A percentile compares a stretch with the other conserved stretches of the same genome.
Conservation (phyloP, 2,113 vertebrate genomes). For the Crotalus tigris region DNA sequence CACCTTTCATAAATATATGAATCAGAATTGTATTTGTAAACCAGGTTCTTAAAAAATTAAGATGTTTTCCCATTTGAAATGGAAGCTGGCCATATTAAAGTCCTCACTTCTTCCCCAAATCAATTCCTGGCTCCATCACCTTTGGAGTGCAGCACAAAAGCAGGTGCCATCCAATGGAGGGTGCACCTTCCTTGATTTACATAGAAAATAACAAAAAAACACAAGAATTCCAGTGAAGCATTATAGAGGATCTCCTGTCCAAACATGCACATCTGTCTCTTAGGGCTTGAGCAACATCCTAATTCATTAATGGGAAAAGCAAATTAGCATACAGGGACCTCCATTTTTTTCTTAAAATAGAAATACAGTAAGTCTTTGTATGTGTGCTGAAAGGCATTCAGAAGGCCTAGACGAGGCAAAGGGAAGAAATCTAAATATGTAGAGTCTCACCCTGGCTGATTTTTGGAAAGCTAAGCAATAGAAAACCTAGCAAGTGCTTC, state of each 20-base stretch:
- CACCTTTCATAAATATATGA: background rate
- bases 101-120: background rate
- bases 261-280: background rate
- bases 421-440: background rate
- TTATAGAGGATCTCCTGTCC: background rate
- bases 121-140: background rate
- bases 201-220: conserved; percentile 4
- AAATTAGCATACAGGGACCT: background rate
- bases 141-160: background rate
- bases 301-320: background rate
- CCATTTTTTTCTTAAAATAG: background rate
- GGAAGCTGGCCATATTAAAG: background rate
- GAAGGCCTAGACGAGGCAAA: background rate
- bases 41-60: background rate
- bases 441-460: background rate
- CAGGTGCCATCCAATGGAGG: background rate
- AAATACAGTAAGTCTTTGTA: background rate
- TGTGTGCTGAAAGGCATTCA: background rate
- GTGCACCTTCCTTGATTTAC: background rate
- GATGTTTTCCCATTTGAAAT: background rate
- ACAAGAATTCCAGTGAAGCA: background rate
- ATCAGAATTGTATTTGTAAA: background rate
- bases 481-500: background rate
- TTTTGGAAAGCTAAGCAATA: background rate
- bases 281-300: background rate